These are phyloP conservation scores for Trinorchestia longiramus DNA, from an alignment of 1,140 invertebrate species.

Conservation along the genomic window DNA sequence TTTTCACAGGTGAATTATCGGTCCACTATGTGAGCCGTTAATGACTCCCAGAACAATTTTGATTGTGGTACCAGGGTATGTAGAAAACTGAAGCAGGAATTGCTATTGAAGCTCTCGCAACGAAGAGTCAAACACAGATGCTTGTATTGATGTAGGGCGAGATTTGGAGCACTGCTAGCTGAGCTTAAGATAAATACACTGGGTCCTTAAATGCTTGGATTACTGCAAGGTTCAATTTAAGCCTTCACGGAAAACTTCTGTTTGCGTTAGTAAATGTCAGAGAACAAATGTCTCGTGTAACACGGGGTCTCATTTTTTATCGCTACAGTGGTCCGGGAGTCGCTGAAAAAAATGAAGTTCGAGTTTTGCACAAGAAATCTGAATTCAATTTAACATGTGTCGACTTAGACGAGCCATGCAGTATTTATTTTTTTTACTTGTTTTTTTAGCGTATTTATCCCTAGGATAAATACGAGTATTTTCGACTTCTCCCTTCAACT, in stretches of 20 bases:
- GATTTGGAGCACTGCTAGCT: not conserved
- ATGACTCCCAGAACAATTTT: not conserved
- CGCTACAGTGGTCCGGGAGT: not conserved
- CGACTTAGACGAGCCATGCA: not conserved
- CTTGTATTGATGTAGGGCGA: not conserved
- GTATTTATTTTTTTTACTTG: too few species aligned
- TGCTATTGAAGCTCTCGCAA: not conserved
- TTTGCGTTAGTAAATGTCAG: not conserved
- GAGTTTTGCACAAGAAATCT: not conserved
- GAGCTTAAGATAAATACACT: not conserved
- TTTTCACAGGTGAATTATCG: not conserved
- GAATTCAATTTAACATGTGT: not conserved
- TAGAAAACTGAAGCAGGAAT: not conserved
- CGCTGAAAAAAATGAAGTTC: not conserved
- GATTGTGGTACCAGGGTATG: not conserved
- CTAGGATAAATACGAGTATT: not conserved
- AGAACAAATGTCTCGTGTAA: not conserved
- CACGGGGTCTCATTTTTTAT: not conserved
- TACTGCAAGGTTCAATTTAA: not conserved
- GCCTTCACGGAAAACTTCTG: not conserved
- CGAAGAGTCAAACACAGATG: not conserved
- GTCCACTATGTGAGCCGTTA: not conserved
- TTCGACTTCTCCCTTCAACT: not conserved
- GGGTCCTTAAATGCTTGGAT: not conserved
- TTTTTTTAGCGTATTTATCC: too few species aligned